These are phyloP conservation scores for Microhierax caerulescens DNA, from an alignment of 2,797 vertebrate genomes.

Conservation along the genomic window DNA sequence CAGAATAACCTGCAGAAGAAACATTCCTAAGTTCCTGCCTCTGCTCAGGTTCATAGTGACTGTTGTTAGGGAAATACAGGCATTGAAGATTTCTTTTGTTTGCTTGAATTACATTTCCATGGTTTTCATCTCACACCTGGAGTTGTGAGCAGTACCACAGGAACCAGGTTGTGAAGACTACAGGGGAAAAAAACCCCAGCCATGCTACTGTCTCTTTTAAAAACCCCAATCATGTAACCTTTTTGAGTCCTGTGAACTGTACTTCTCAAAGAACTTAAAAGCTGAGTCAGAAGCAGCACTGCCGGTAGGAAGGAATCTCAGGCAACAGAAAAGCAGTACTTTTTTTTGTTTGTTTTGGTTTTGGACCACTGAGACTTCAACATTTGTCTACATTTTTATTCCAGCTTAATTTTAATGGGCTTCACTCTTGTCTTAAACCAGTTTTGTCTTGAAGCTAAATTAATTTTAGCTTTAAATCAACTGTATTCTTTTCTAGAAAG, in stretches of 20 bases:
- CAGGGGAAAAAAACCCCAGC: fast-evolving
- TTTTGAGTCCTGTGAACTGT: not conserved
- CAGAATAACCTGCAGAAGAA: not conserved
- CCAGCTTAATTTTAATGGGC: not conserved
- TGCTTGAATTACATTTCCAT: not conserved
- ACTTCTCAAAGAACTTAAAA: not conserved
- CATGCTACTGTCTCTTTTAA: not conserved
- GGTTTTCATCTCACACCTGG: not conserved
- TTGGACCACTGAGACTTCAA: not conserved
- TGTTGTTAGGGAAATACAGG: not conserved
- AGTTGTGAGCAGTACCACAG: not conserved
- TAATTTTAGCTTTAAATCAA: not conserved
- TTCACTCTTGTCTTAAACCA: not conserved
- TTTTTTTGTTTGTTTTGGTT: not conserved
- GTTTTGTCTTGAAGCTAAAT: not conserved
- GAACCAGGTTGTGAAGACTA: not conserved
- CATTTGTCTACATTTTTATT: not conserved
- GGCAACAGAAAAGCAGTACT: not conserved
- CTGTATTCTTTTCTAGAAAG: not conserved
- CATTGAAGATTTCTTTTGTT: not conserved
- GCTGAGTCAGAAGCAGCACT: not conserved
- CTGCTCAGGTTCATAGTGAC: not conserved
- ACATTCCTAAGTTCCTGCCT: not conserved
- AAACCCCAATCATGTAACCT: not conserved
- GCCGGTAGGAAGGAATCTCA: not conserved